A percentile compares a stretch with the other conserved stretches of the same genome.
Conservation (phyloP, 2,797 vertebrate species). For the Megalops cyprinoides region DNA sequence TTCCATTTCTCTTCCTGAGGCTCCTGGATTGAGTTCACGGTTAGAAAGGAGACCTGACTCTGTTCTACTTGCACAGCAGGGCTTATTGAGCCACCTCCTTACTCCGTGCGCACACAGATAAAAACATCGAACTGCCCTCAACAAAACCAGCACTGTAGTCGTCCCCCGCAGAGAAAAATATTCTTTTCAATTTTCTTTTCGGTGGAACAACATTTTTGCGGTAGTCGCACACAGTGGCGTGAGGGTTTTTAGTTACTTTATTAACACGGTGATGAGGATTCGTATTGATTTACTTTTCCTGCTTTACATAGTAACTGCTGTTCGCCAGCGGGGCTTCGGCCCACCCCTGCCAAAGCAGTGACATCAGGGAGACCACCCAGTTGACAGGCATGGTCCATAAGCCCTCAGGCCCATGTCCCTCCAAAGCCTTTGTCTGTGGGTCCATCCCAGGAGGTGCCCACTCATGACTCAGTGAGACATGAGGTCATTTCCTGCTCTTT, state of each 20-base stretch:
- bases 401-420: not conserved
- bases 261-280: not conserved
- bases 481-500: slow-evolving; percentile 37
- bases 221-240: not conserved
- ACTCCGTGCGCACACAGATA: too few species aligned
- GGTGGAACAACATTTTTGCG: not conserved
- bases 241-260: not conserved
- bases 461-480: slow-evolving; percentile 30
- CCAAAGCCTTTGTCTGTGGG: not conserved
- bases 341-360: too few species aligned
- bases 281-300: not conserved
- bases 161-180: not conserved
- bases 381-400: not conserved
- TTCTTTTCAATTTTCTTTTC: not conserved
- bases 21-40: not conserved
- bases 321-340: not conserved
- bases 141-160: not conserved
- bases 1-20: not conserved
- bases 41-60: not conserved
- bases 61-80: not conserved
- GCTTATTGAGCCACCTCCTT: not conserved
- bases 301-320: not conserved
- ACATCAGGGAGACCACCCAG: slow-evolving; percentile 24
- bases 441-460: not conserved
- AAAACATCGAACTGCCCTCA: slow-evolving; percentile 2